Conservation (phyloP, 1,140 invertebrate species). For the Xylocopa sonorina region DNA sequence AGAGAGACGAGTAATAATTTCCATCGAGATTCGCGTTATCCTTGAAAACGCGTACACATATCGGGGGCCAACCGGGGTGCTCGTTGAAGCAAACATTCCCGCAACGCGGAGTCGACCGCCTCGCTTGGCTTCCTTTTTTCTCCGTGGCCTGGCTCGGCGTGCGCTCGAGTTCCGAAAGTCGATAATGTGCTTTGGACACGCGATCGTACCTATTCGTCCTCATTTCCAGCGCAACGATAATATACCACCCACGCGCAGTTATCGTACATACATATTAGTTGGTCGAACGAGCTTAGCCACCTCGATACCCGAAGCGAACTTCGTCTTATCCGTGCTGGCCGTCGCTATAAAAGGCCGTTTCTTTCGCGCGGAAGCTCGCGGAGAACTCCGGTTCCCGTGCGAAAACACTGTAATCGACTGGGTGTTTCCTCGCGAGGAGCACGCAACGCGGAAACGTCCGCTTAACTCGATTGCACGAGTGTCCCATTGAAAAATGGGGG, state of each 20-base stretch:
- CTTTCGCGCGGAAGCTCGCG: too few species aligned
- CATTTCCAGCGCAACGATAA: constrained; percentile 42
- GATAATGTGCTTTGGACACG: constrained; percentile 47
- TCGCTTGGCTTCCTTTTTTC: neutral
- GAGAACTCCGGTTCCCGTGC: neutral
- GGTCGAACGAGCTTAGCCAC: constrained; percentile 43
- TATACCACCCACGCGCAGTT: constrained; percentile 37
- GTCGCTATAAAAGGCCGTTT: neutral
- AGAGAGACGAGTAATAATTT: neutral
- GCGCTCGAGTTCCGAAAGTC: constrained; percentile 32
- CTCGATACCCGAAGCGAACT: constrained; percentile 8
- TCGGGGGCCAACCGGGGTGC: neutral
- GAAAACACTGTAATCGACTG: too few species aligned
- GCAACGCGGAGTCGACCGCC: neutral
- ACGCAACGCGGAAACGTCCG: neutral
- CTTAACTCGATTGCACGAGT: too few species aligned
- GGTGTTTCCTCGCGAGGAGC: neutral
- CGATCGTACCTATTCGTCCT: constrained; percentile 55
- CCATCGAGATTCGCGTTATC: neutral
- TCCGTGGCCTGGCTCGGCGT: neutral
- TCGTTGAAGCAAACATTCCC: neutral
- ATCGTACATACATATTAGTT: constrained; percentile 52
- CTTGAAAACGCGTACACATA: too few species aligned
- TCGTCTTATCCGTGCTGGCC: constrained; percentile 7
- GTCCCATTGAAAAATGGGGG: neutral